Conservation (phyloP, 2,113 vertebrate genomes). For the Psittacula cyanocephala region DNA sequence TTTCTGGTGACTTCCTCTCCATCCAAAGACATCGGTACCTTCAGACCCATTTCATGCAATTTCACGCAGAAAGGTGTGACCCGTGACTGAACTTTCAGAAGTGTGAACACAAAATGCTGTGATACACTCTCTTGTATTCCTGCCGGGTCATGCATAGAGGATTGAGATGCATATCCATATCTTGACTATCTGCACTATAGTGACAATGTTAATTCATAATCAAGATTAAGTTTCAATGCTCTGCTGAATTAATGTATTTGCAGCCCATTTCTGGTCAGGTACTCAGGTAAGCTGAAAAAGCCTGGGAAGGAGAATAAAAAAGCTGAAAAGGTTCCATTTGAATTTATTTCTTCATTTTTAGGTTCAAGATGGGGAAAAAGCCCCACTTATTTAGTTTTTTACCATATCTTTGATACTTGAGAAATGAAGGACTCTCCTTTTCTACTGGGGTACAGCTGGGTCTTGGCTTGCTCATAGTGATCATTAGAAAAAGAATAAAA, state of each 20-base stretch:
- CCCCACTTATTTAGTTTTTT: neutral
- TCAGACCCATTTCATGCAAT: neutral
- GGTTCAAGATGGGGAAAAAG: neutral
- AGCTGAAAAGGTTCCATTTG: neutral
- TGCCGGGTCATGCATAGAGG: neutral
- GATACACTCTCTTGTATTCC: accelerated
- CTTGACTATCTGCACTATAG: neutral
- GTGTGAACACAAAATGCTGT: neutral
- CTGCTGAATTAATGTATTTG: neutral
- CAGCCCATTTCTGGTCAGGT: neutral
- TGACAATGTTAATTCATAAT: neutral
- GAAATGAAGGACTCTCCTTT: neutral
- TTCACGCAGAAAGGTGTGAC: accelerated
- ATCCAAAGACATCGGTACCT: neutral
- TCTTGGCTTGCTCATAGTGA: neutral
- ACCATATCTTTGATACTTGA: neutral
- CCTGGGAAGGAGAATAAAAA: neutral
- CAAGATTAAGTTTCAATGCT: neutral
- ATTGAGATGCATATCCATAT: neutral
- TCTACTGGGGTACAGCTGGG: neutral
- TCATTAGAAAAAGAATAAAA: neutral
- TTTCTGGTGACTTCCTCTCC: neutral
- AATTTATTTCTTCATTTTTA: neutral
- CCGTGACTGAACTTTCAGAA: neutral
- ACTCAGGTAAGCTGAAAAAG: neutral